These are phyloP conservation scores for Benitochromis conjunctus DNA, from an alignment of 2,113 vertebrate species.

Conservation along the genomic window DNA sequence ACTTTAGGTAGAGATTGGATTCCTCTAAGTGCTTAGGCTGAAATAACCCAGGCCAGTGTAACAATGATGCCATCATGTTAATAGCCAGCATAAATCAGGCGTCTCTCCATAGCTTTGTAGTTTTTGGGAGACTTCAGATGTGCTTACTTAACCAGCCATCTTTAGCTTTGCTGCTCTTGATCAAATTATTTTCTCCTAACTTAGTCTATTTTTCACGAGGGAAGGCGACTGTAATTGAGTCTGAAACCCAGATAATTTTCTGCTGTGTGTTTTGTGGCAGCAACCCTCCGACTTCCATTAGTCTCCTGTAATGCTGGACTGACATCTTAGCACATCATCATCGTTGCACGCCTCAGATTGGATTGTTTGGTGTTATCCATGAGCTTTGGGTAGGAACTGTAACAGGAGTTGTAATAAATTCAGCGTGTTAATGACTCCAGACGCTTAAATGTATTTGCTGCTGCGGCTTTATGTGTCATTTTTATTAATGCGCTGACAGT, in stretches of 20 bases:
- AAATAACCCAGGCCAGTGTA: conserved; percentile 21
- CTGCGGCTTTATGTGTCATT: background rate
- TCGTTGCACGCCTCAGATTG: background rate
- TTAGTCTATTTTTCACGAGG: background rate
- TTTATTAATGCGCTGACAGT: background rate
- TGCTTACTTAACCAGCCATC: background rate
- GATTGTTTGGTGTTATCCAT: background rate
- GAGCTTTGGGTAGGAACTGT: background rate
- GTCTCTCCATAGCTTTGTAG: background rate
- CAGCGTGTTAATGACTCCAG: background rate
- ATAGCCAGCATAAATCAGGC: background rate
- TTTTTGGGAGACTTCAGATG: background rate
- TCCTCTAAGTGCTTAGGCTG: conserved; percentile 16
- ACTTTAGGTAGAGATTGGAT: conserved; percentile 27
- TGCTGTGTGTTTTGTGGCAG: background rate
- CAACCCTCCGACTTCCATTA: background rate
- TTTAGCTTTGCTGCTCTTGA: background rate
- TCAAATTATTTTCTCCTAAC: background rate
- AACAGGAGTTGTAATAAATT: conserved; percentile 3
- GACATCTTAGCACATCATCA: conserved; percentile 30
- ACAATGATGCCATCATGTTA: conserved; percentile 4
- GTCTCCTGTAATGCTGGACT: background rate
- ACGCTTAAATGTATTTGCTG: background rate
- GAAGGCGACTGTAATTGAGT: background rate
- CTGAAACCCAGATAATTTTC: background rate